Percentiles rank a stretch among this genome's conserved stretches.
Conservation (phyloP, 2,888 invertebrate genomes). For the Apodemia mormo region DNA sequence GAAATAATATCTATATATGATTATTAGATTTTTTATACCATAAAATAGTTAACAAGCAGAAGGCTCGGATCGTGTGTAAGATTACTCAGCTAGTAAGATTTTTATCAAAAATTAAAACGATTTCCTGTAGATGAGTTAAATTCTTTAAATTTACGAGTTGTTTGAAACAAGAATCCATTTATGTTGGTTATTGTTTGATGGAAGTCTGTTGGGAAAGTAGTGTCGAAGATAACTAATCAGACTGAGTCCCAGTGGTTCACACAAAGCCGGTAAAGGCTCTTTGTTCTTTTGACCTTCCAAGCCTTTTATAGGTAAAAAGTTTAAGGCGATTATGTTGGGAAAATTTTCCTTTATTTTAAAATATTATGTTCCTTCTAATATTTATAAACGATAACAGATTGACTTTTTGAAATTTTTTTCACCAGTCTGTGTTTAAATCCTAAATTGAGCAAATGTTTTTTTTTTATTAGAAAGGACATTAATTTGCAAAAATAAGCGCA, state of each 20-base stretch:
- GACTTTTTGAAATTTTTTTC: no score
- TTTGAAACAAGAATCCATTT: neutral
- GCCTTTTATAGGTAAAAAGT: neutral
- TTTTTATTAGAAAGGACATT: no score
- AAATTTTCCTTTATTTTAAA: neutral
- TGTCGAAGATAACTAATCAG: constrained; percentile 7
- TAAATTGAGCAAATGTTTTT: no score
- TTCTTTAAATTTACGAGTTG: neutral
- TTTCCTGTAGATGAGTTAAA: no score
- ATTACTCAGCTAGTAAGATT: no score
- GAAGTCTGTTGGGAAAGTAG: neutral
- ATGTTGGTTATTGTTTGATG: neutral
- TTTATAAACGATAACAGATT: neutral
- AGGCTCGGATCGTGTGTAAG: no score
- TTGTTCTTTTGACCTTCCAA: constrained; percentile 5
- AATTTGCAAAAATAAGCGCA: no score
- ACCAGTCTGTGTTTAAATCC: no score
- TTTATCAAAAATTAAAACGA: no score
- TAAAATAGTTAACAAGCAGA: no score
- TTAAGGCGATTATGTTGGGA: neutral
- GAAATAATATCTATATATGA: no score
- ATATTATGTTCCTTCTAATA: neutral
- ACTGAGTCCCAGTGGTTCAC: neutral
- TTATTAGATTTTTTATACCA: no score
- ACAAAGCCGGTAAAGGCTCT: constrained; percentile 1